Evolutionary conservation across 2,113 vertebrate genomes (phyloP).

Genomic region (Rhinolophus ferrumequinum): DNA sequence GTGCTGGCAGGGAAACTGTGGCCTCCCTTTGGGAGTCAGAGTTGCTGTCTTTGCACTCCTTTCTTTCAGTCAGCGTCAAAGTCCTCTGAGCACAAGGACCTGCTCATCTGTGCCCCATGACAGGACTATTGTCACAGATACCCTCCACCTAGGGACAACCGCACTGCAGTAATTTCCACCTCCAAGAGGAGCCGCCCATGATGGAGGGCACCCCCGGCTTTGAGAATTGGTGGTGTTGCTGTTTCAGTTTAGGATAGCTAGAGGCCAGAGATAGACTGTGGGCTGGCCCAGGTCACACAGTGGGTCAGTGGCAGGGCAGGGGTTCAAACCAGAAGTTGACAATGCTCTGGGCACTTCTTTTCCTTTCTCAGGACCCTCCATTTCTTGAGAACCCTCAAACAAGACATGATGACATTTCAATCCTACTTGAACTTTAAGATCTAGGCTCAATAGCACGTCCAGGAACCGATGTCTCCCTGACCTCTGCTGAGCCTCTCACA

Average conservation of each 20-base stretch:
- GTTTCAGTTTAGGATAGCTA: background rate
- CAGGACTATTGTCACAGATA: background rate
- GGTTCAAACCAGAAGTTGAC: background rate
- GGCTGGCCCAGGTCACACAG: background rate
- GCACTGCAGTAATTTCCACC: background rate
- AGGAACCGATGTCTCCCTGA: background rate
- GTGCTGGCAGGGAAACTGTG: background rate
- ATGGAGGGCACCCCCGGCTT: background rate
- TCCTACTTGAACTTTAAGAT: background rate
- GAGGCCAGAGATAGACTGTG: background rate
- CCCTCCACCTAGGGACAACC: background rate
- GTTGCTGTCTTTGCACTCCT: background rate
- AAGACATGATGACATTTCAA: background rate
- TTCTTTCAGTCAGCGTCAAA: background rate
- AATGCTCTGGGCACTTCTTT: background rate
- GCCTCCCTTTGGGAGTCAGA: background rate
- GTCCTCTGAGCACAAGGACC: background rate
- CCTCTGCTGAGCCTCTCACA: background rate
- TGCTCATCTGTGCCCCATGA: background rate
- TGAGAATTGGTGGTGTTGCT: background rate
- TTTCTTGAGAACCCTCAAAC: background rate
- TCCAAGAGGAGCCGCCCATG: background rate
- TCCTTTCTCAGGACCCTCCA: background rate
- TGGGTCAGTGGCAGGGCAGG: background rate
- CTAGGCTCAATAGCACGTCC: background rate